phyloP scores from a whole-genome alignment of 1,140 invertebrate species.

The Heliconius nattereri region DNA sequence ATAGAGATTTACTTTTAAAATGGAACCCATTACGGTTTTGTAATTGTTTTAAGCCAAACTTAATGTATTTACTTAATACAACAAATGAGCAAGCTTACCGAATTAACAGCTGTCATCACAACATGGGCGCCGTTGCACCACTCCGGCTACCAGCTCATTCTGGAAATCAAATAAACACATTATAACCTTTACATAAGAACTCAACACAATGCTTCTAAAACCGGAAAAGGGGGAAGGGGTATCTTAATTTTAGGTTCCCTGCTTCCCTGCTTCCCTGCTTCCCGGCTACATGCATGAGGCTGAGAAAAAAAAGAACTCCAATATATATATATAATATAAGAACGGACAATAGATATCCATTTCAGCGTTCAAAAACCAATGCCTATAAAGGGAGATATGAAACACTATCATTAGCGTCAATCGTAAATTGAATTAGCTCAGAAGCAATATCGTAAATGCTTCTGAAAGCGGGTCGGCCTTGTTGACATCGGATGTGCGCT shows the following conservation, averaged over 20 bases:
- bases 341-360: neutral
- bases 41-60: neutral
- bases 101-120: slow-evolving; percentile 72
- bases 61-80: slow-evolving; percentile 3
- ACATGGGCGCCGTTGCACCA: slow-evolving; percentile 45
- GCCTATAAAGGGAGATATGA: slow-evolving; percentile 36
- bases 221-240: no score
- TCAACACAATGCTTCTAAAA: neutral
- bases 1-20: neutral
- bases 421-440: slow-evolving; percentile 69
- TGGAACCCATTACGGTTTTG: slow-evolving; percentile 1
- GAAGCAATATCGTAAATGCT: slow-evolving; percentile 69
- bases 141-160: slow-evolving; percentile 58
- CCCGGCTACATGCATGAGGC: no score
- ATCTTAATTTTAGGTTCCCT: no score
- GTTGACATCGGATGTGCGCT: slow-evolving; percentile 68
- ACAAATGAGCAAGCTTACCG: slow-evolving; percentile 54
- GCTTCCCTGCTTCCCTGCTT: no score
- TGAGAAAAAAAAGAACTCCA: no score
- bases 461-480: slow-evolving; percentile 61
- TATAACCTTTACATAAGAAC: neutral
- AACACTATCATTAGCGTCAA: slow-evolving; percentile 48
- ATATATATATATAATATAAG: neutral
- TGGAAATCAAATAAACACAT: slow-evolving; percentile 60
- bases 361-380: slow-evolving; percentile 18